A percentile compares a stretch with the other conserved stretches of the same genome.
These are phyloP conservation scores for Anisognathus igniventris DNA, from an alignment of 2,797 vertebrate genomes.

Conservation along the genomic window DNA sequence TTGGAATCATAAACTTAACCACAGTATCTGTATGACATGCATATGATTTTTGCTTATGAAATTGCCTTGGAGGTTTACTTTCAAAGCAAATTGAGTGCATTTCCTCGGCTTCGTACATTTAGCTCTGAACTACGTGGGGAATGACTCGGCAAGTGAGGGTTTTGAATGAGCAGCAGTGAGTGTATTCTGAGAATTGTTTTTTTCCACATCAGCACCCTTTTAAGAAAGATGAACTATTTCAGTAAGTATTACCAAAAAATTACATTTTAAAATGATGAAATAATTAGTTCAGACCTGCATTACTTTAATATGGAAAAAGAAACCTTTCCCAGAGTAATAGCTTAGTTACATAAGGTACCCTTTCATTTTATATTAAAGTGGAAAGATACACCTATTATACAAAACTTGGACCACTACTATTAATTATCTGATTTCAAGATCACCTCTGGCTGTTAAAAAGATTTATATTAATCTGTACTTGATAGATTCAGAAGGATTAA, in stretches of 20 bases:
- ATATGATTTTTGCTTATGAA: conserved; percentile 67
- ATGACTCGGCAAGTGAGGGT: neutral
- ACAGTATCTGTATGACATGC: conserved; percentile 53
- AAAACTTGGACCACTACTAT: conserved; percentile 50
- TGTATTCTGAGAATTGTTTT: conserved; percentile 35
- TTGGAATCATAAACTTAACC: conserved; percentile 67
- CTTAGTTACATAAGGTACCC: conserved; percentile 10
- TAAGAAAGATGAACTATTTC: conserved; percentile 59
- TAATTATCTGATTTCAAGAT: conserved; percentile 74
- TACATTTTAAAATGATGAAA: conserved; percentile 62
- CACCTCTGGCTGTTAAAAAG: conserved; percentile 62
- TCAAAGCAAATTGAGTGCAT: conserved; percentile 48
- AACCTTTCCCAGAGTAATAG: conserved; percentile 15
- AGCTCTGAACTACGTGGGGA: neutral
- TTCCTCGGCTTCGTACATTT: conserved; percentile 27
- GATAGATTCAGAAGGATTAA: conserved; percentile 66
- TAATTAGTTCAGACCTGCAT: conserved; percentile 66
- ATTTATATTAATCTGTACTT: conserved; percentile 68
- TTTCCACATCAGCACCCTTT: conserved; percentile 37
- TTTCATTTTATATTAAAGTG: conserved; percentile 63
- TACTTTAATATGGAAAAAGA: conserved; percentile 57
- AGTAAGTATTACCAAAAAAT: conserved; percentile 28
- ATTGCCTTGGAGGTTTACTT: conserved; percentile 59
- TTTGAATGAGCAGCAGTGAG: conserved; percentile 14
- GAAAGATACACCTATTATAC: conserved; percentile 44